Base-by-base conservation (phyloP, 2,888 invertebrate species). In the Melanchra persicariae region DNA sequence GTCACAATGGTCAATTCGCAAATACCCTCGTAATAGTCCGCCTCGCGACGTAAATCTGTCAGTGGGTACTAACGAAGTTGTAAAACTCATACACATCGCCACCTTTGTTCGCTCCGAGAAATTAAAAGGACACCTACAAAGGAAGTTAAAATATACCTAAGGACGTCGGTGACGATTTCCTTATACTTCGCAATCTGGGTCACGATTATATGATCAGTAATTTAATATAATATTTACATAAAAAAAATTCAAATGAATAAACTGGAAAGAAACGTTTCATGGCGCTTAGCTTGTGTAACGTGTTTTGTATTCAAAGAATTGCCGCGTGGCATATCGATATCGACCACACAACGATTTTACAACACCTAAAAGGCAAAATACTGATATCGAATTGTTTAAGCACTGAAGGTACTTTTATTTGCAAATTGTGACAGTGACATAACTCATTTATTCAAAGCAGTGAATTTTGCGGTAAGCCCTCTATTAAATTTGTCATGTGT, bases 11-110 rank as follows among this genome's bases (percentile, higher is more conserved):
- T 65, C 49, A 68, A 64, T 74, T 70, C 60, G 70, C 83, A 68
- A 83, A 76, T 71, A 74, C 43, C 54, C 72, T 66, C 43, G 54
- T 65, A 80, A 73, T 60, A 69, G 40, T 52, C 68, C 34, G 51
- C 34, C 61, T 59, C 74, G 55, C 74, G 73, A 77, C 82, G 84
- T 92, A 91, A 91, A 89, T 86, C 89, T 87, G 89, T 92, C 90
- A 85, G 79, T 87, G 70, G 68, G 69, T 70, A 81, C 87, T 88
- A 88, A 84, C 85, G 85, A 86, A 82, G 76, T 81, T 86, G 86
- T 88, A 88, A 90, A 87, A 86, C 83, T 71, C 83, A 65, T 69
- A 69, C 83, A 73, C 79, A 67, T 82, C 77, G 64, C 65, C 85
- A 86, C 83, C 82, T 85, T 88, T 85, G 86, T 87, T 74, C 86